Percentiles rank a stretch among this genome's conserved stretches.
Evolutionary conservation across 2,113 vertebrate species (phyloP).

Genomic region (Gymnocephalus cernua): DNA sequence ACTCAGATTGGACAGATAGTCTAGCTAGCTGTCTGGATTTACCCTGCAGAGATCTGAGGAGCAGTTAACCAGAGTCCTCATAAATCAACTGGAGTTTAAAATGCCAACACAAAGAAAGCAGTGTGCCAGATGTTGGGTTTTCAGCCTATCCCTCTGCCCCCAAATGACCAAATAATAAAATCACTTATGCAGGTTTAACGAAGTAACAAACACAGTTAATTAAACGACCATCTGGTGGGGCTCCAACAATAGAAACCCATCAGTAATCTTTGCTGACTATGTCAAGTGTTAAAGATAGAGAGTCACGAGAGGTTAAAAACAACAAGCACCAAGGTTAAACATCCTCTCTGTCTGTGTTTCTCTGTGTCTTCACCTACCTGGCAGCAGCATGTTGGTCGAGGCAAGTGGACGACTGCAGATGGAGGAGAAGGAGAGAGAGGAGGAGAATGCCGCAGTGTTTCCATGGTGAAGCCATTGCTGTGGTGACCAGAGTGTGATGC

Average conservation of each 20-base stretch:
- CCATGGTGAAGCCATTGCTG: constrained; percentile 64
- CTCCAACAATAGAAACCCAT: neutral
- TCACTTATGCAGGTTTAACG: neutral
- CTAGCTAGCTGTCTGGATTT: too few relatives aligned
- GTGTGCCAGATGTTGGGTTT: neutral
- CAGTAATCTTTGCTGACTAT: constrained; percentile 14
- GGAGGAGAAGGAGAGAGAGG: constrained; percentile 37
- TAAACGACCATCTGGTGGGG: too few relatives aligned
- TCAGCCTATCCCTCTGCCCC: neutral
- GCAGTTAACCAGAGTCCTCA: too few relatives aligned
- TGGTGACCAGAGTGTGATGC: constrained; percentile 48
- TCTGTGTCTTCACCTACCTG: constrained; percentile 51
- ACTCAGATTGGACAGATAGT: too few relatives aligned
- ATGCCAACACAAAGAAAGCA: too few relatives aligned
- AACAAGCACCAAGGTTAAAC: neutral
- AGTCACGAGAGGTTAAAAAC: constrained; percentile 4
- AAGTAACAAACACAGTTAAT: neutral
- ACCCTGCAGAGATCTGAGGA: too few relatives aligned
- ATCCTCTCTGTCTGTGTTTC: neutral
- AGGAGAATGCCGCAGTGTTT: constrained; percentile 52
- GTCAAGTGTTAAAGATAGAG: constrained; percentile 52
- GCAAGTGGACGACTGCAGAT: constrained; percentile 21
- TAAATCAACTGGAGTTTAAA: too few relatives aligned
- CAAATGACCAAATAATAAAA: neutral
- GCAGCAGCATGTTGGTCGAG: constrained; percentile 7